These are phyloP conservation scores for Colistium nudipinnis DNA, from an alignment of 2,113 vertebrate species.

Conservation along the genomic window DNA sequence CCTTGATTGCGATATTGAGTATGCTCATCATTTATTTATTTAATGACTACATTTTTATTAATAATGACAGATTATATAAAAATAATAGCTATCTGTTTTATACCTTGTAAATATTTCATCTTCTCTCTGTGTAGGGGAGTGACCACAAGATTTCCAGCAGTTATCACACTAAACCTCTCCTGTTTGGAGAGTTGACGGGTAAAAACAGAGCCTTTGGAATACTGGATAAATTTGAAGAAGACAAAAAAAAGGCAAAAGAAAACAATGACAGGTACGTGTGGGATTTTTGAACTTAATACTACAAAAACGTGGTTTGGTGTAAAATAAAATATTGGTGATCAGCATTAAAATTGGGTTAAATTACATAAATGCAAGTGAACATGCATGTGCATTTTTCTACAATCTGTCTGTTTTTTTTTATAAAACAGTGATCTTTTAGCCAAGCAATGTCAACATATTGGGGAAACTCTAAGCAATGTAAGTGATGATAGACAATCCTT, in stretches of 20 bases:
- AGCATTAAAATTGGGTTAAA: not conserved
- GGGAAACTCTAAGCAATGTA: conserved; percentile 86
- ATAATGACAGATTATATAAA: not conserved
- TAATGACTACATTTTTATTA: not conserved
- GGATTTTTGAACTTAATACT: not conserved
- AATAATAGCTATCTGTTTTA: not conserved
- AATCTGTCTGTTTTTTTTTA: too few relatives aligned
- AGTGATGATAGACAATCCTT: conserved; percentile 60
- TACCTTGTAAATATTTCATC: conserved; percentile 1
- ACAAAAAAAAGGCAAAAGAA: conserved; percentile 89
- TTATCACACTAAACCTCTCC: conserved; percentile 89
- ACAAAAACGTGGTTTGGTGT: too few relatives aligned
- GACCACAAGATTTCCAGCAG: conserved; percentile 86
- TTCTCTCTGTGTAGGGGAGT: conserved; percentile 76
- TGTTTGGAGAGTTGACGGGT: conserved; percentile 87
- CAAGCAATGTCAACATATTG: conserved; percentile 81
- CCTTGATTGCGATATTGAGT: too few relatives aligned
- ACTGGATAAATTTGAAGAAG: conserved; percentile 88
- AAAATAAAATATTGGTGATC: not conserved
- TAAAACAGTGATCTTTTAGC: conserved; percentile 86
- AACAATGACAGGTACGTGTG: conserved; percentile 83
- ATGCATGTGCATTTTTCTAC: not conserved
- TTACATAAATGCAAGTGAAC: too few relatives aligned
- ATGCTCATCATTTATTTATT: too few relatives aligned
- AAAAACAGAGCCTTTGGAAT: conserved; percentile 78